These are phyloP conservation scores for Drosophila trapezifrons DNA, from an alignment of 1,140 invertebrate genomes.

Conservation along the genomic window DNA sequence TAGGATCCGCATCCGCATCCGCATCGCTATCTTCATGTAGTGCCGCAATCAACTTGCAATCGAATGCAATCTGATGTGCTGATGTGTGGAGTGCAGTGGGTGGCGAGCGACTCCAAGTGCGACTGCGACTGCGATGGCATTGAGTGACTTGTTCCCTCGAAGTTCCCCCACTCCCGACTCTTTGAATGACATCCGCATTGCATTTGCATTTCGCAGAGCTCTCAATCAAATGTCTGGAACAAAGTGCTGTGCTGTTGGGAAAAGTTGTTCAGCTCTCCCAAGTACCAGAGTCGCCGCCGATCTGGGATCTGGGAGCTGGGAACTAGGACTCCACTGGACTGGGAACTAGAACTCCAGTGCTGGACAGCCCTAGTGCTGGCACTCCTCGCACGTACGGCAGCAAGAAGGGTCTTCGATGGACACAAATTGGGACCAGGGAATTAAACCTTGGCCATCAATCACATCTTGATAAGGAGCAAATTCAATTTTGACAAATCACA, in stretches of 20 bases:
- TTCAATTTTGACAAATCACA: conserved; percentile 82
- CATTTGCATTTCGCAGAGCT: conserved; percentile 74
- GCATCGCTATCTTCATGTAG: conserved; percentile 39
- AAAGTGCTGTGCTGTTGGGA: conserved; percentile 63
- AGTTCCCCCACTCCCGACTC: conserved; percentile 10
- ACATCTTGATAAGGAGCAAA: conserved; percentile 74
- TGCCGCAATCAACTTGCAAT: conserved; percentile 55
- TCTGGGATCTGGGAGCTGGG: conserved; percentile 10
- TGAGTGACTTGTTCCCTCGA: conserved; percentile 44
- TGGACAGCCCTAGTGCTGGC: no score
- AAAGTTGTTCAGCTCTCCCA: conserved; percentile 56
- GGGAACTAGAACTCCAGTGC: conserved; percentile 3
- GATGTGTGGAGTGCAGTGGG: conserved; percentile 37
- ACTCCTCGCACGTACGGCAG: neutral
- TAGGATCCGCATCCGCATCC: conserved; percentile 12
- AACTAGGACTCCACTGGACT: conserved; percentile 12
- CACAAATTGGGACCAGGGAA: conserved; percentile 40
- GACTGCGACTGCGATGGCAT: conserved; percentile 8
- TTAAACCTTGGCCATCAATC: conserved; percentile 61
- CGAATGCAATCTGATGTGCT: conserved; percentile 56
- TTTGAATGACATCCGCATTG: conserved; percentile 57
- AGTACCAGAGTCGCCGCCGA: conserved; percentile 8
- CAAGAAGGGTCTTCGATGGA: conserved; percentile 22
- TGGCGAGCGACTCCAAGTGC: neutral
- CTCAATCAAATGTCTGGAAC: conserved; percentile 67